Evolutionary conservation across 2,888 invertebrate genomes (phyloP).

Genomic region (Nephrotoma guestfalica): DNA sequence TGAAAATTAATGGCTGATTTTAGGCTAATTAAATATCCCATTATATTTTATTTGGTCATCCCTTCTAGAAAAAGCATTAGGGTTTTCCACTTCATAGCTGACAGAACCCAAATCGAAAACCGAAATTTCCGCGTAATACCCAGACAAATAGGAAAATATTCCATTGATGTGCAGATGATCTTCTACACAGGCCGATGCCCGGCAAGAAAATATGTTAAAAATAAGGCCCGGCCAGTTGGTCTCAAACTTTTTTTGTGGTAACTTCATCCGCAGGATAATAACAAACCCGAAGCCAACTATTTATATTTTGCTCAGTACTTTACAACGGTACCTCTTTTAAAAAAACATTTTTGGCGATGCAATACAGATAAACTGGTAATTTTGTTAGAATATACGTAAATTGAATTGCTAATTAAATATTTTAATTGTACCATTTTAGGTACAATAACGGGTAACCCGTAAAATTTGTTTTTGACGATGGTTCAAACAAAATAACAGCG

Average conservation of each 20-base stretch:
- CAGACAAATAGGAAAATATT: constrained; percentile 14
- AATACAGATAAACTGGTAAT: not conserved
- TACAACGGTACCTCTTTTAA: not conserved
- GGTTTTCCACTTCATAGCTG: too few relatives aligned
- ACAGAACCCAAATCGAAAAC: too few relatives aligned
- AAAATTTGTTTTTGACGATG: not conserved
- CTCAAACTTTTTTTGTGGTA: constrained; percentile 21
- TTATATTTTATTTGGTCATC: too few relatives aligned
- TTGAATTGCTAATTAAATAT: not conserved
- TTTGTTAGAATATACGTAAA: not conserved
- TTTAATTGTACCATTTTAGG: not conserved
- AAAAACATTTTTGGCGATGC: not conserved
- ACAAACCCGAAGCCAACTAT: not conserved
- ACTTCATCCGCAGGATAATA: constrained; percentile 14
- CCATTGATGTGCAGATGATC: constrained; percentile 19
- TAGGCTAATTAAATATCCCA: too few relatives aligned
- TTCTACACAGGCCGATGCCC: constrained; percentile 18
- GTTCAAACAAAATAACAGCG: not conserved
- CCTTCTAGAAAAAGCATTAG: too few relatives aligned
- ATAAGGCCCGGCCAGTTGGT: constrained; percentile 19
- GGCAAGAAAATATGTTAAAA: constrained; percentile 13
- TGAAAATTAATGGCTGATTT: too few relatives aligned
- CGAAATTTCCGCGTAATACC: constrained; percentile 13
- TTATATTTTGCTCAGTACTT: not conserved
- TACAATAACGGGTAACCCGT: not conserved